These are phyloP conservation scores for Ectropis grisescens DNA, from an alignment of 1,140 invertebrate species.

Conservation along the genomic window DNA sequence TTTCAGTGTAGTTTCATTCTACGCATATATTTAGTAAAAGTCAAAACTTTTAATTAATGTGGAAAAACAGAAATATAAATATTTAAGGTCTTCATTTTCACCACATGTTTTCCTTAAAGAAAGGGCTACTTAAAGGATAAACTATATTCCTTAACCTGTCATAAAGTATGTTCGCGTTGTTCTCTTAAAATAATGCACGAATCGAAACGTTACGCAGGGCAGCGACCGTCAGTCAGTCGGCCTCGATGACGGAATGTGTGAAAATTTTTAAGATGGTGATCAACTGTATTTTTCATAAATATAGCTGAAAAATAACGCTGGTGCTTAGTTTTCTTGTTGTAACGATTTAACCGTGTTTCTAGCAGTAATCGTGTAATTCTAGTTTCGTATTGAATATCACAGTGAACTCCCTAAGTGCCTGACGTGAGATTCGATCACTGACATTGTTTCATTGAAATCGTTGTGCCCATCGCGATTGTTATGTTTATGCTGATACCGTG, in stretches of 20 bases:
- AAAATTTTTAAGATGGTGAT: slow-evolving; percentile 66
- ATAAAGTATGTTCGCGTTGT: no score
- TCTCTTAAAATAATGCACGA: no score
- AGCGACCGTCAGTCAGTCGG: slow-evolving; percentile 63
- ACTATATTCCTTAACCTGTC: no score
- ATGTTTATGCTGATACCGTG: slow-evolving; percentile 54
- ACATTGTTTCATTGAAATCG: slow-evolving; percentile 63
- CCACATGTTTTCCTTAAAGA: no score
- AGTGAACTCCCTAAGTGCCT: slow-evolving; percentile 29
- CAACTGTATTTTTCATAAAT: slow-evolving; percentile 56
- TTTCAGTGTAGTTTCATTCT: no score
- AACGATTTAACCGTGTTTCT: slow-evolving; percentile 28
- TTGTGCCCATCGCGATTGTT: slow-evolving; percentile 57
- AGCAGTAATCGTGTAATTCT: slow-evolving; percentile 22
- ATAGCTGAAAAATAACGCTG: slow-evolving; percentile 26
- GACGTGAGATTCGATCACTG: slow-evolving; percentile 57
- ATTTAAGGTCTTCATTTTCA: no score
- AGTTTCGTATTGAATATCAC: no score
- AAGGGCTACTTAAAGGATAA: no score
- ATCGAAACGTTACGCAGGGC: no score
- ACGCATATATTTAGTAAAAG: no score
- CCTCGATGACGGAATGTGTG: slow-evolving; percentile 67
- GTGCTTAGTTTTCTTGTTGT: slow-evolving; percentile 29
- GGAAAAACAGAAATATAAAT: no score
- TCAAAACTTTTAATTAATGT: no score